Conservation (phyloP, 2,113 vertebrate genomes). For the Ariopsis seemanni region DNA sequence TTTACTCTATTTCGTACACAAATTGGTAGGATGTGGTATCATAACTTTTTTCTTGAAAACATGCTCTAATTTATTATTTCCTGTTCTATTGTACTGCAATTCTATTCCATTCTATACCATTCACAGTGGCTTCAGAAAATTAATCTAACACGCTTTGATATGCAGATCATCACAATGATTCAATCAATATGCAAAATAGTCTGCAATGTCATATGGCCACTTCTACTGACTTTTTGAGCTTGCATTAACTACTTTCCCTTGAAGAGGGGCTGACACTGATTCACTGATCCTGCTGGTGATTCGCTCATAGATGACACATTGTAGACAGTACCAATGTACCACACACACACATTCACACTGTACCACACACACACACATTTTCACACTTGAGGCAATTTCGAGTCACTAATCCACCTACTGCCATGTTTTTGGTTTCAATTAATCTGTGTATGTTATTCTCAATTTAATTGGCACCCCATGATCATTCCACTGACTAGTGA, state of each 20-base stretch:
- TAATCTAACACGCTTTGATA: background rate
- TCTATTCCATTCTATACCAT: background rate
- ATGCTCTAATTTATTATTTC: background rate
- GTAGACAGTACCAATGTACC: background rate
- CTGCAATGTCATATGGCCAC: background rate
- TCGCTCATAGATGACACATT: background rate
- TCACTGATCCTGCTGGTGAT: background rate
- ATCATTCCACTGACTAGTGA: conserved; percentile 4
- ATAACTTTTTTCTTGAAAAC: background rate
- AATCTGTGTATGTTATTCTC: background rate
- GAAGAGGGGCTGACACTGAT: background rate
- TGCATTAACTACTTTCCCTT: background rate
- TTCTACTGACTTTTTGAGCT: background rate
- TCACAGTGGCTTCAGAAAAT: background rate
- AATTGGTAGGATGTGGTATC: background rate
- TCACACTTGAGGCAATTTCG: background rate
- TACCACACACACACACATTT: background rate
- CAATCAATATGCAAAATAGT: background rate
- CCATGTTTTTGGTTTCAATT: background rate
- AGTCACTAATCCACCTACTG: conserved; percentile 6
- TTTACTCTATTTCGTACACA: background rate
- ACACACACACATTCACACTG: background rate
- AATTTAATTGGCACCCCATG: conserved; percentile 2
- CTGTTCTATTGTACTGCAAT: background rate
- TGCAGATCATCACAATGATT: background rate